phyloP scores from a whole-genome alignment of 1,140 invertebrate species.

The Drosophila ironensis region DNA sequence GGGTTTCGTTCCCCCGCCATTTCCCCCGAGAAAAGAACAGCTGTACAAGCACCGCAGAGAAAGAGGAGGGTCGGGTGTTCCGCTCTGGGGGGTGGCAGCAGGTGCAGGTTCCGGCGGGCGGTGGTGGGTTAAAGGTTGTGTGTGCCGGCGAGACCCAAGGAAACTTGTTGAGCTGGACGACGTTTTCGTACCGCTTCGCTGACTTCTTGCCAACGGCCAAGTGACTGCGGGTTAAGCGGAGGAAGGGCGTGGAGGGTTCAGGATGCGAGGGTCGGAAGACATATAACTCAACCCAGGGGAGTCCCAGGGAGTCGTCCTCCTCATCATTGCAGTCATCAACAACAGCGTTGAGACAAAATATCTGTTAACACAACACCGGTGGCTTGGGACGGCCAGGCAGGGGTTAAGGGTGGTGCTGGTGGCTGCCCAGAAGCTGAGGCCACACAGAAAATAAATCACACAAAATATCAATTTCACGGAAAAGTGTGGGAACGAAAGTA shows the following conservation, averaged over 20 bases:
- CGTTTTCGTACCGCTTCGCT: slow-evolving; percentile 61
- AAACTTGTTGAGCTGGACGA: slow-evolving; percentile 70
- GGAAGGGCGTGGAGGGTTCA: not conserved
- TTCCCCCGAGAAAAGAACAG: slow-evolving; percentile 52
- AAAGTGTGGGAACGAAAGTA: slow-evolving; percentile 1
- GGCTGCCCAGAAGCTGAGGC: not conserved
- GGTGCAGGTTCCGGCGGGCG: slow-evolving; percentile 20
- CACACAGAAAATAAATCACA: slow-evolving; percentile 32
- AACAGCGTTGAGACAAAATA: slow-evolving; percentile 40
- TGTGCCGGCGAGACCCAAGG: slow-evolving; percentile 6
- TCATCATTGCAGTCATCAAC: slow-evolving; percentile 29
- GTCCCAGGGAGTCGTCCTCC: slow-evolving; percentile 36
- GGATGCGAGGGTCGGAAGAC: slow-evolving; percentile 24
- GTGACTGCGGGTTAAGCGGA: slow-evolving; percentile 5
- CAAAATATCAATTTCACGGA: slow-evolving; percentile 29
- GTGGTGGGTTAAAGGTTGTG: slow-evolving; percentile 14
- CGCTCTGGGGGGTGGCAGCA: slow-evolving; percentile 5
- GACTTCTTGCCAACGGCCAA: slow-evolving; percentile 42
- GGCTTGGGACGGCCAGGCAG: not conserved
- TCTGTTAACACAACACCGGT: slow-evolving; percentile 53
- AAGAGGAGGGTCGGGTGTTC: not conserved
- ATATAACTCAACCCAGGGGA: slow-evolving; percentile 38
- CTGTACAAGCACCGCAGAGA: slow-evolving; percentile 49
- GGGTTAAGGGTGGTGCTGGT: slow-evolving; percentile 7
- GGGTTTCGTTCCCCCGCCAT: slow-evolving; percentile 37